Evolutionary conservation across 2,113 vertebrate species (phyloP).

Genomic region (Coreoperca whiteheadi): DNA sequence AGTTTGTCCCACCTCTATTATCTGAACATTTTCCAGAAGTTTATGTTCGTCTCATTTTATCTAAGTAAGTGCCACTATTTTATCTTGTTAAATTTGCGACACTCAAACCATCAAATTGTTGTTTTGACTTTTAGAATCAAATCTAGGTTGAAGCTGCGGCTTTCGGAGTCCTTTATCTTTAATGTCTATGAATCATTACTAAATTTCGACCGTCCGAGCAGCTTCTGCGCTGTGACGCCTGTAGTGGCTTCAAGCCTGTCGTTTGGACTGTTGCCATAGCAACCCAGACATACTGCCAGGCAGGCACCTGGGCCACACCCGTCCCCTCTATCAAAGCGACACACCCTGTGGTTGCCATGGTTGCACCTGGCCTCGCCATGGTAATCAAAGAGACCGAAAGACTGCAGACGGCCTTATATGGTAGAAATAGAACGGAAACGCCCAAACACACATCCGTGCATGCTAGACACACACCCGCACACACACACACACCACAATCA

Average conservation of each 20-base stretch:
- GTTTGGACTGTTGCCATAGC: not conserved
- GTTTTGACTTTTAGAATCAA: not conserved
- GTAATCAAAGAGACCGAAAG: slow-evolving; percentile 35
- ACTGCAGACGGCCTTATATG: not conserved
- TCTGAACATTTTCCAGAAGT: not conserved
- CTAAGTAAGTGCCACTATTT: not conserved
- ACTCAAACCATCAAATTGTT: not conserved
- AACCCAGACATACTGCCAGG: slow-evolving; percentile 9
- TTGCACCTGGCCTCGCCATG: not conserved
- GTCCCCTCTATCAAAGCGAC: slow-evolving; percentile 15
- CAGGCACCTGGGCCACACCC: slow-evolving; percentile 49
- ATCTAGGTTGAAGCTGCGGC: not conserved
- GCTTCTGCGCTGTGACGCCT: not conserved
- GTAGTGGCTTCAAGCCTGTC: not conserved
- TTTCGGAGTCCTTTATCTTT: not conserved
- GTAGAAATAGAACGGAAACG: slow-evolving; percentile 22
- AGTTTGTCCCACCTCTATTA: not conserved
- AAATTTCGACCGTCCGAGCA: not conserved
- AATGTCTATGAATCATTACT: not conserved
- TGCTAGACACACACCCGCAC: not conserved
- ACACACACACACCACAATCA: slow-evolving; percentile 5
- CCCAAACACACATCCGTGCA: slow-evolving; percentile 22
- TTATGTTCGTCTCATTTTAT: not conserved
- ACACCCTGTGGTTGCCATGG: slow-evolving; percentile 64
- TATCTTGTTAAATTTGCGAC: not conserved